phyloP scores from a whole-genome alignment of 2,113 vertebrate genomes.

The Petaurus breviceps region DNA sequence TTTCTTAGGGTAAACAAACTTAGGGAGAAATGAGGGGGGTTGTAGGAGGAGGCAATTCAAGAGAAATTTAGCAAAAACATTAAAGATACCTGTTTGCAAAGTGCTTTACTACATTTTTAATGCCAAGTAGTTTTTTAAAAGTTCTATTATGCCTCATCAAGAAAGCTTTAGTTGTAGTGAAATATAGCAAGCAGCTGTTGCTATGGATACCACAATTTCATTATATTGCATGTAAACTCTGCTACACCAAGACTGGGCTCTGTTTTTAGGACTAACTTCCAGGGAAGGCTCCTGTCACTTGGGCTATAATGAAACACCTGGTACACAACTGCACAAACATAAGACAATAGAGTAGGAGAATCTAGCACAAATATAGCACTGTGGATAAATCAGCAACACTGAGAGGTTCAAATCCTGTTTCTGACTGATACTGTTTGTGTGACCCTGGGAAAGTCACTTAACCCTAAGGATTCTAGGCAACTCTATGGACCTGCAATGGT shows the following conservation, averaged over 20 bases:
- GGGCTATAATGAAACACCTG: not conserved
- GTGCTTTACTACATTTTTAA: not conserved
- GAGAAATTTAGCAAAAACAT: slow-evolving; percentile 3
- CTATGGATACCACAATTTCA: not conserved
- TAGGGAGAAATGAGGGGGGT: not conserved
- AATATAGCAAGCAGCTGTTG: not conserved
- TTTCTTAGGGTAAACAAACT: not conserved
- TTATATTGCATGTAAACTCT: not conserved
- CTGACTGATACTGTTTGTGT: not conserved
- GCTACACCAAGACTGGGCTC: not conserved
- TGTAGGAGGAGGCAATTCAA: not conserved
- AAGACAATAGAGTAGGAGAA: not conserved
- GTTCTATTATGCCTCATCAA: not conserved
- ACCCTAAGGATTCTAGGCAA: not conserved
- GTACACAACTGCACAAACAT: not conserved
- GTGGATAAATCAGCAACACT: not conserved
- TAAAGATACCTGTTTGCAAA: slow-evolving; percentile 3
- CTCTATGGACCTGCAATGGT: not conserved
- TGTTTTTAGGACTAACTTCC: not conserved
- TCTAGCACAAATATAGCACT: not conserved
- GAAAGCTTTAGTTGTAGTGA: not conserved
- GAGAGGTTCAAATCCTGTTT: not conserved
- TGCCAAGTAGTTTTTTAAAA: not conserved
- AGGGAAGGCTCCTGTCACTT: not conserved
- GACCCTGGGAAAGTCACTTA: not conserved